These are phyloP conservation scores for Steromphala cineraria DNA, from an alignment of 2,888 invertebrate genomes.

Conservation along the genomic window DNA sequence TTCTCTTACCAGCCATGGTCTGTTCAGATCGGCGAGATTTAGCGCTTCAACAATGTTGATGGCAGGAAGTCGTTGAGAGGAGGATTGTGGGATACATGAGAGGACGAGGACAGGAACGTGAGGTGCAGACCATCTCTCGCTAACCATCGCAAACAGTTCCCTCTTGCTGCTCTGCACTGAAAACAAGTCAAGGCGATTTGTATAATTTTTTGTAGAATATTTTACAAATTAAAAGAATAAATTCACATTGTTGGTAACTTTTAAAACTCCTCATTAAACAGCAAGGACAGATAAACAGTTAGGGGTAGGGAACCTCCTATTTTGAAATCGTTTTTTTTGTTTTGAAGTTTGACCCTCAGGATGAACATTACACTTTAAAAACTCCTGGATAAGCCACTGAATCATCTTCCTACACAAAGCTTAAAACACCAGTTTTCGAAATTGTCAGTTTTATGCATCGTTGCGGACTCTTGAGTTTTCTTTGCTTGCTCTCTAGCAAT, in stretches of 20 bases:
- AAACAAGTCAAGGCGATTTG: not conserved
- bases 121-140: constrained; percentile 66
- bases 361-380: no score
- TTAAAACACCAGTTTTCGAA: no score
- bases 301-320: no score
- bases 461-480: no score
- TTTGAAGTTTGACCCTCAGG: no score
- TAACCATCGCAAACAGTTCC: constrained; percentile 65
- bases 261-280: no score
- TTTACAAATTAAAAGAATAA: not conserved
- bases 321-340: no score
- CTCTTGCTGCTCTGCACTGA: constrained; percentile 34
- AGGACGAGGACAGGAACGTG: constrained; percentile 69
- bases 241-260: not conserved
- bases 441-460: no score
- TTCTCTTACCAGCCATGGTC: constrained; percentile 71
- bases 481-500: no score
- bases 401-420: no score
- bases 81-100: constrained; percentile 53
- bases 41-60: constrained; percentile 60
- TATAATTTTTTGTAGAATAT: not conserved
- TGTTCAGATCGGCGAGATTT: constrained; percentile 58
- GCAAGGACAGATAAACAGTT: no score
- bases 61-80: constrained; percentile 52
- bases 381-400: no score